Evolutionary conservation across 2,797 vertebrate species (phyloP).

Genomic region (Pitangus sulphuratus): DNA sequence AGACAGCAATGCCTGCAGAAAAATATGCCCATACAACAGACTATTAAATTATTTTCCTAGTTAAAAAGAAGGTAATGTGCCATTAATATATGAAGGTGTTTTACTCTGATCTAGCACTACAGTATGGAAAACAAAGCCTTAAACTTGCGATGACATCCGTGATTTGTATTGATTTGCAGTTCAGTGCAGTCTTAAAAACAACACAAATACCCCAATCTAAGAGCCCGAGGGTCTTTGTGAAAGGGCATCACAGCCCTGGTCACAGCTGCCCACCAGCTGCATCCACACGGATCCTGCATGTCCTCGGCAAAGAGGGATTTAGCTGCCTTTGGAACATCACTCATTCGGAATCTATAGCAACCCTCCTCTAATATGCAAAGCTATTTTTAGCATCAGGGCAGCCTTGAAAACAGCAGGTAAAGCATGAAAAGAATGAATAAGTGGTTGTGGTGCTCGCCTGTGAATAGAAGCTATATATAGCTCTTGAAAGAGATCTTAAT

Average conservation of each 20-base stretch:
- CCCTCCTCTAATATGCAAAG: background rate
- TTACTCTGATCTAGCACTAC: background rate
- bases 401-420: constrained; percentile 66
- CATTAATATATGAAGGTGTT: background rate
- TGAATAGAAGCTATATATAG: constrained; percentile 56
- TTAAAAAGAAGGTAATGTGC: background rate
- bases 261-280: background rate
- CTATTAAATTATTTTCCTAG: background rate
- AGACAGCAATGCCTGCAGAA: background rate
- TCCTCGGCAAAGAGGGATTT: background rate
- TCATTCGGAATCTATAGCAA: constrained; percentile 59
- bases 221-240: background rate
- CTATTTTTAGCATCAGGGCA: constrained; percentile 61
- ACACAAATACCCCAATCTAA: background rate
- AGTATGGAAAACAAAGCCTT: background rate
- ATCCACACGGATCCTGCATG: background rate
- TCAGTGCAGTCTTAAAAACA: background rate
- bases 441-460: constrained; percentile 29
- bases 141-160: background rate
- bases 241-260: background rate
- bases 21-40: background rate
- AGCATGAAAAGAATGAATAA: constrained; percentile 61
- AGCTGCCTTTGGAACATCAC: constrained; percentile 14
- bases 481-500: background rate
- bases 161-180: background rate